Conservation (phyloP, 2,888 invertebrate genomes). For the Heliconius ethilla region DNA sequence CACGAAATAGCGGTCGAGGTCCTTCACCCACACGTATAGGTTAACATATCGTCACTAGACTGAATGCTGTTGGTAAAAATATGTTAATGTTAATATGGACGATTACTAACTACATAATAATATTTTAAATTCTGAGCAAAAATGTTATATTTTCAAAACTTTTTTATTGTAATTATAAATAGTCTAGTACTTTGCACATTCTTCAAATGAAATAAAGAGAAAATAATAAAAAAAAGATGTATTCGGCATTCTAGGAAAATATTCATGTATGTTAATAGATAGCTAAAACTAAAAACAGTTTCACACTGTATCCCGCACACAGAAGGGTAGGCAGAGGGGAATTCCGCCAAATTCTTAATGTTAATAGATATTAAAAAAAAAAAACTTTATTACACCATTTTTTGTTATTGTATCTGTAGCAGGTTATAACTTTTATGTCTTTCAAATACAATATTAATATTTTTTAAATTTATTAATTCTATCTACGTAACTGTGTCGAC, state of each 20-base stretch:
- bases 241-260: too few relatives aligned
- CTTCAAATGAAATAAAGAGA: too few relatives aligned
- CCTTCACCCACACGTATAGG: constrained; percentile 61
- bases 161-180: neutral
- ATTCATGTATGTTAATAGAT: too few relatives aligned
- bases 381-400: too few relatives aligned
- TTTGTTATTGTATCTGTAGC: too few relatives aligned
- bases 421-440: too few relatives aligned
- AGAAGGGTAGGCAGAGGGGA: too few relatives aligned
- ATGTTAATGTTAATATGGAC: neutral
- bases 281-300: too few relatives aligned
- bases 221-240: too few relatives aligned
- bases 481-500: neutral
- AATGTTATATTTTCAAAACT: neutral
- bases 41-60: constrained; percentile 49
- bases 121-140: neutral
- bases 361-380: too few relatives aligned
- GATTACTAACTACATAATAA: neutral
- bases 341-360: too few relatives aligned
- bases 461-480: neutral
- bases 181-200: neutral
- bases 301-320: too few relatives aligned
- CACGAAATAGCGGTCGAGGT: constrained; percentile 72
- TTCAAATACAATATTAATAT: neutral
- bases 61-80: neutral